These are phyloP conservation scores for Mycetomoellerius zeteki DNA, from an alignment of 1,140 invertebrate species.

Conservation along the genomic window DNA sequence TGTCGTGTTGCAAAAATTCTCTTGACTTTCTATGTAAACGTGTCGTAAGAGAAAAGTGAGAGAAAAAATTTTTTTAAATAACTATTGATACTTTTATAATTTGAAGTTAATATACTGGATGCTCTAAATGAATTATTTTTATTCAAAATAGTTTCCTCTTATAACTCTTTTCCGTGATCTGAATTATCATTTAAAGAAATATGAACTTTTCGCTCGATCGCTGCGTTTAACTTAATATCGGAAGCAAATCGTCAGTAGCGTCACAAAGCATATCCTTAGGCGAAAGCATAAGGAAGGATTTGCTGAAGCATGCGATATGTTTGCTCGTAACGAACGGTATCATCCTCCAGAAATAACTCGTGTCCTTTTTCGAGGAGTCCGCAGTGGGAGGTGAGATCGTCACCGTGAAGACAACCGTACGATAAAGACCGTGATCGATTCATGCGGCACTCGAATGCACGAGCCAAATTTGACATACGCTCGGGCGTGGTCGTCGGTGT, in stretches of 20 bases:
- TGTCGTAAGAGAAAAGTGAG: not conserved
- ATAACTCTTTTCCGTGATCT: not conserved
- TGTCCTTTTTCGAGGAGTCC: slow-evolving; percentile 55
- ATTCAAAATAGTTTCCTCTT: not conserved
- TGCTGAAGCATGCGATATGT: slow-evolving; percentile 26
- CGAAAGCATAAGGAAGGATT: slow-evolving; percentile 41
- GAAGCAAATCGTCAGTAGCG: not conserved
- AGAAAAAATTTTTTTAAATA: slow-evolving; percentile 10
- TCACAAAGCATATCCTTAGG: slow-evolving; percentile 3
- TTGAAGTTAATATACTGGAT: not conserved
- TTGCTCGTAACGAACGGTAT: slow-evolving; percentile 57
- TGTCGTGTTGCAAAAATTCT: not conserved
- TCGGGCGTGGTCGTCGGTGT: slow-evolving; percentile 51
- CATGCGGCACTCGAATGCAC: slow-evolving; percentile 14
- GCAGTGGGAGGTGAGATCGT: slow-evolving; percentile 64
- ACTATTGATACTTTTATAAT: not conserved
- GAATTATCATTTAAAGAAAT: not conserved
- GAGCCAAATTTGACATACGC: slow-evolving; percentile 43
- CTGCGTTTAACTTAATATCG: not conserved
- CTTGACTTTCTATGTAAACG: not conserved
- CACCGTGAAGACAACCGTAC: slow-evolving; percentile 65
- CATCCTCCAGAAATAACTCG: slow-evolving; percentile 63
- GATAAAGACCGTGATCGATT: slow-evolving; percentile 60
- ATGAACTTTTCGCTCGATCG: not conserved
- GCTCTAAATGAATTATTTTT: not conserved